Evolutionary conservation across 1,140 invertebrate species (phyloP), one percentile per base, ranked within the genome.

Genomic region (Spodoptera litura): DNA sequence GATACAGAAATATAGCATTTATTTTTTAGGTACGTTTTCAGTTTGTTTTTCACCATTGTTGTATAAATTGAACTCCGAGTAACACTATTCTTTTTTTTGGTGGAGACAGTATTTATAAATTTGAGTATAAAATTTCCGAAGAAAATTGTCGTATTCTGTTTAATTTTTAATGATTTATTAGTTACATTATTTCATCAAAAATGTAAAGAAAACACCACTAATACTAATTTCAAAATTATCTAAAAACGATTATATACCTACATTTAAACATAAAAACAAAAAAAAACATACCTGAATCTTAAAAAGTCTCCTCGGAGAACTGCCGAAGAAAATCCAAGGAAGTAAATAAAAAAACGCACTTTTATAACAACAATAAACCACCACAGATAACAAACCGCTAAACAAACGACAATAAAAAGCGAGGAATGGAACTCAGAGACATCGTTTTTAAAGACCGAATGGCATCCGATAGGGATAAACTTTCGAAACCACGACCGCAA

Each of bases 401-500:
- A 81, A 81, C 72, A 72, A 20, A 59, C 49, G 38, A 78, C 73
- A 64, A 78, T 75, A 78, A 74, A 77, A 77, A 77, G 55, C 38
- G 31, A 25, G 15, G 77, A 78, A 80, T 72, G 68, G 58, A 80
- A 76, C 75, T 73, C 56, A n/a, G 58, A 68, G 55, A 78, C 75
- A 76, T 74, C 64, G 70, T 78, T 75, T 77, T 44, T 68, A 56
- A 80, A 82, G 61, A 58, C 13, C 70, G 68, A 74, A 53, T 35
- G 25, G 15, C 49, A 73, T 56, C 49, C 52, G 62, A 76, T 76
- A 58, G 13, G 38, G 58, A 56, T 72, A 64, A 66, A 77, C 61
- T 80, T 80, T 80, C 56, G 66, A 82, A 84, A 81, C 83, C 77
- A 51, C 81, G 79, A 82, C 77, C 81, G 78, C 81, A 78, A 25